phyloP scores from a whole-genome alignment of 2,797 vertebrate genomes.

The Anguilla megastoma region DNA sequence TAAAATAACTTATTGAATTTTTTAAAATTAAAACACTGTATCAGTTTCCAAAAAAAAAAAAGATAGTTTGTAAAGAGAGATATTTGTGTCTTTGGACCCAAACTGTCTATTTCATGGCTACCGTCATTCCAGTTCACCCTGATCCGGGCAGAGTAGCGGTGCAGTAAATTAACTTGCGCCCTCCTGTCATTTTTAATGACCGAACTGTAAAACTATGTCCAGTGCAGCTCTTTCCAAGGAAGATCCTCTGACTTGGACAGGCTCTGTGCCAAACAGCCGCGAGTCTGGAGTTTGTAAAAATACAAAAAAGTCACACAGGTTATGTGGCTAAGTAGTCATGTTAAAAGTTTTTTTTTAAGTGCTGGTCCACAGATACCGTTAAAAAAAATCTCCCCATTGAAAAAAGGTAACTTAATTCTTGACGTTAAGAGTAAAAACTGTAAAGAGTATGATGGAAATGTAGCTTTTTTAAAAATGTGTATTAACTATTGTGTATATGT shows the following conservation, averaged over 20 bases:
- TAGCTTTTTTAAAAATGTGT: slow-evolving; percentile 58
- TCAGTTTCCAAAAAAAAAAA: slow-evolving; percentile 14
- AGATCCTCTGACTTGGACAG: slow-evolving; percentile 8
- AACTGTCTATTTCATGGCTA: not conserved
- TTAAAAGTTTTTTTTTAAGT: slow-evolving; percentile 76
- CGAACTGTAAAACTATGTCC: not conserved
- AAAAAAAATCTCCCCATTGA: slow-evolving; percentile 69
- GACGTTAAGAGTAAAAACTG: slow-evolving; percentile 71
- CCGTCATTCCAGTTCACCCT: not conserved
- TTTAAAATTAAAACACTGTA: slow-evolving; percentile 24
- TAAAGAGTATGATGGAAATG: slow-evolving; percentile 72
- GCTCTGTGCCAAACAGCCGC: not conserved
- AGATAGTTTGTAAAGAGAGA: slow-evolving; percentile 23
- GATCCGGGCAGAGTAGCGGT: not conserved
- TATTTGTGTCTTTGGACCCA: not conserved
- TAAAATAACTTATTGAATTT: slow-evolving; percentile 39
- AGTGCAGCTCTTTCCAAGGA: not conserved
- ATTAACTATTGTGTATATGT: slow-evolving; percentile 76
- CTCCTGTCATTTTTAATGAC: not conserved
- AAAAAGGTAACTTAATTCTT: slow-evolving; percentile 78
- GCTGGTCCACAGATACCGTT: slow-evolving; percentile 74
- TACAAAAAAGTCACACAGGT: slow-evolving; percentile 71
- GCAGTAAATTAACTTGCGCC: not conserved
- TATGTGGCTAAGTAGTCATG: slow-evolving; percentile 78
- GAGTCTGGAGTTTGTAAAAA: slow-evolving; percentile 38